These are phyloP conservation scores for Hypomecis atomaria DNA, from an alignment of 2,888 invertebrate genomes.

Conservation along the genomic window DNA sequence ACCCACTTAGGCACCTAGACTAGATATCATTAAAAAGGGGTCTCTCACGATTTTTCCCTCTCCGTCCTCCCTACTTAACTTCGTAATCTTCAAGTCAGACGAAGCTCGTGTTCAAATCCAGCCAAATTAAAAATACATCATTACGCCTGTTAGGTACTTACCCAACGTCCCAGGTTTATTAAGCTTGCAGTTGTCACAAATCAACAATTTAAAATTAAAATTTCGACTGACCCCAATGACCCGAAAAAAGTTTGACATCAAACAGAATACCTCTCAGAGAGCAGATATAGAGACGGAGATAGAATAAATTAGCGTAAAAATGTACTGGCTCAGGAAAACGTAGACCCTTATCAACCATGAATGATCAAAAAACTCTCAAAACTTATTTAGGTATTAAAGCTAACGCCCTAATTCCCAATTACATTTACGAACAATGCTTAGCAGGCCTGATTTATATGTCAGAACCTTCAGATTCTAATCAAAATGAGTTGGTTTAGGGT, in stretches of 20 bases:
- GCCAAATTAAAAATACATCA: conserved; percentile 30
- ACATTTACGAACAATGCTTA: conserved; percentile 17
- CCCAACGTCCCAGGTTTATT: conserved; percentile 14
- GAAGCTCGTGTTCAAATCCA: conserved; percentile 15
- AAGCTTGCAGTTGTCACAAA: conserved; percentile 28
- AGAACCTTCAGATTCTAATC: conserved; percentile 15
- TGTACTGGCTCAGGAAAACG: conserved; percentile 15
- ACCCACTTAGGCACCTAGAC: too few species aligned
- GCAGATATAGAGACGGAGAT: conserved; percentile 16
- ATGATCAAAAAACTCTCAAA: conserved; percentile 9
- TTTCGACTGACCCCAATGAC: conserved; percentile 23
- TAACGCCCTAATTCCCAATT: conserved; percentile 16
- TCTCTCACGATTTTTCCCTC: not conserved
- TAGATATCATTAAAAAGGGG: too few species aligned
- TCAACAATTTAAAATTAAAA: conserved; percentile 35
- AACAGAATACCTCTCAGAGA: conserved; percentile 25
- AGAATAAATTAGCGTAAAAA: conserved; percentile 34
- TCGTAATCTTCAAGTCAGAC: conserved; percentile 20
- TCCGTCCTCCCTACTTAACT: conserved; percentile 2
- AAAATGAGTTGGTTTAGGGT: conserved; percentile 5
- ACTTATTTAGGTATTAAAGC: conserved; percentile 16
- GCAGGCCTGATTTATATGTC: conserved; percentile 13
- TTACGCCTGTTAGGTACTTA: conserved; percentile 12
- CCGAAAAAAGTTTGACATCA: conserved; percentile 33
- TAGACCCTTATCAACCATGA: conserved; percentile 11